Evolutionary conservation across 2,888 invertebrate species (phyloP).

Genomic region (Lasiommata megera): DNA sequence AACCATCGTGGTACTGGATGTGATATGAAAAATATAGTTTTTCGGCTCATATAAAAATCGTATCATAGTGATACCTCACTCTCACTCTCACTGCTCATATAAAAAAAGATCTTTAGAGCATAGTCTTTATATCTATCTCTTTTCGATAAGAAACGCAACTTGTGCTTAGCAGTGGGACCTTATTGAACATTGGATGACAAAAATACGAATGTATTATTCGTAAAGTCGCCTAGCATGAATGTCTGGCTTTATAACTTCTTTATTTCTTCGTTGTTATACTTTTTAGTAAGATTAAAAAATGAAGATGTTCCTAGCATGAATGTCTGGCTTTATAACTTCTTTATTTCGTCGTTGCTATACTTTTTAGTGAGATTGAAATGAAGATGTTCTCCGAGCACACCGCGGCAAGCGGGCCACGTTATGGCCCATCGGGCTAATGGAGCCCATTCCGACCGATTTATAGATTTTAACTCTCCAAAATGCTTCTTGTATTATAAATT

Average conservation of each 20-base stretch:
- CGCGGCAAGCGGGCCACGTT: slow-evolving; percentile 25
- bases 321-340: not conserved
- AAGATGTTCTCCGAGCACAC: slow-evolving; percentile 51
- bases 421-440: slow-evolving; percentile 34
- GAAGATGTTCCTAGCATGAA: slow-evolving; percentile 52
- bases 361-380: slow-evolving; percentile 72
- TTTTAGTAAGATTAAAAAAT: slow-evolving; percentile 73
- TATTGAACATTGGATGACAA: no score
- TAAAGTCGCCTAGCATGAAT: not conserved
- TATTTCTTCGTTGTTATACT: slow-evolving; percentile 53
- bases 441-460: slow-evolving; percentile 36
- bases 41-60: no score
- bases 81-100: no score
- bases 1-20: no score
- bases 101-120: no score
- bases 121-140: no score
- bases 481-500: slow-evolving; percentile 40
- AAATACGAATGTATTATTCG: no score
- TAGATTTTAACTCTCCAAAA: slow-evolving; percentile 31
- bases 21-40: no score
- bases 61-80: no score
- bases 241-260: not conserved
- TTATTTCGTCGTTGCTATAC: slow-evolving; percentile 52
- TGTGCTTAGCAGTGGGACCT: no score
- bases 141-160: no score